Percentiles rank a stretch among this genome's conserved stretches.
Evolutionary conservation across 1,140 invertebrate species (phyloP).

Genomic region (Hypothenemus hampei): DNA sequence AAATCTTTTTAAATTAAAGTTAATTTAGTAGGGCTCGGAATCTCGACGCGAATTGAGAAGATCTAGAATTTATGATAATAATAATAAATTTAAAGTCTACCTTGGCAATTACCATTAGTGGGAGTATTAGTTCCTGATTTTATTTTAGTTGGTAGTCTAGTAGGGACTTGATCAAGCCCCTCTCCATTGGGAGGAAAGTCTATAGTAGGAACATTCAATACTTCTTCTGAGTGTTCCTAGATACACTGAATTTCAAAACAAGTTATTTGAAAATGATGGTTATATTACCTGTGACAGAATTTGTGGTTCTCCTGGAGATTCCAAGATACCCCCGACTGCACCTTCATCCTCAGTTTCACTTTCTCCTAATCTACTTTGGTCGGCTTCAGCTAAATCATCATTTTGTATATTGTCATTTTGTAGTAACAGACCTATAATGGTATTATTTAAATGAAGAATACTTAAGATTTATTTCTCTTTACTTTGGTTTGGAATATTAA

Average conservation of each 20-base stretch:
- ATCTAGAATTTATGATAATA: slow-evolving; percentile 8
- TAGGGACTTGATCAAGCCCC: slow-evolving; percentile 44
- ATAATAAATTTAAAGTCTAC: not conserved
- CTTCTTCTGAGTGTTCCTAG: slow-evolving; percentile 30
- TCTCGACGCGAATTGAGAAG: slow-evolving; percentile 11
- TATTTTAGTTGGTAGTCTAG: slow-evolving; percentile 36
- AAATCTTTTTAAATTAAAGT: slow-evolving; percentile 7
- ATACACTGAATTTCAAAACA: slow-evolving; percentile 7
- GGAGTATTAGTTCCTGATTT: slow-evolving; percentile 37
- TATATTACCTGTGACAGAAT: slow-evolving; percentile 26
- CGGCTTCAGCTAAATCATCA: slow-evolving; percentile 44
- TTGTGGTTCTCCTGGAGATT: slow-evolving; percentile 17
- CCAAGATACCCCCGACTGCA: slow-evolving; percentile 40
- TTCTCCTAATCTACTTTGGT: slow-evolving; percentile 39
- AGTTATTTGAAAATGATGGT: not conserved
- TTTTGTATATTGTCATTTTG: slow-evolving; percentile 38
- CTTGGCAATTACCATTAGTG: slow-evolving; percentile 33
- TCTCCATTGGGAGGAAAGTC: slow-evolving; percentile 32
- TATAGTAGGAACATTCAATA: slow-evolving; percentile 23
- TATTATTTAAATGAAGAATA: not conserved
- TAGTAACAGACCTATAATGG: slow-evolving; percentile 8
- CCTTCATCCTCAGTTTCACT: slow-evolving; percentile 40
- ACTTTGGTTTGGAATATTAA: slow-evolving; percentile 18
- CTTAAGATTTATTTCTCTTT: not conserved
- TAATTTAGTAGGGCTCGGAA: slow-evolving; percentile 15